Conservation (phyloP, 2,113 vertebrate genomes). For the Clarias gariepinus region DNA sequence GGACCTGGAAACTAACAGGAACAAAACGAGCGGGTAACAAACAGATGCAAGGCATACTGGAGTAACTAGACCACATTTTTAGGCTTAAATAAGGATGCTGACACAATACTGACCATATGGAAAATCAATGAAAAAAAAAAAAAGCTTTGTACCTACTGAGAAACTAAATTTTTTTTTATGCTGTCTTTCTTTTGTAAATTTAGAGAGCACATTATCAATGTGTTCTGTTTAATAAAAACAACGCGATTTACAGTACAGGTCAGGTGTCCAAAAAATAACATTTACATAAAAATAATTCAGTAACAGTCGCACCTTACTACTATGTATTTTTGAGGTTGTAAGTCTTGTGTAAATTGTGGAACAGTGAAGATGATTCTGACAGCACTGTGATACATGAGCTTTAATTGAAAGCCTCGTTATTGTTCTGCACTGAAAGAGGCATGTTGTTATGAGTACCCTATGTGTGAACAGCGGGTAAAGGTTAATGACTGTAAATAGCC, state of each 20-base stretch:
- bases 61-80: too few relatives aligned
- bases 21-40: too few relatives aligned
- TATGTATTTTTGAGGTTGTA: not conserved
- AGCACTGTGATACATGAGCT: not conserved
- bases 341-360: not conserved
- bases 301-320: not conserved
- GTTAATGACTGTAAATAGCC: slow-evolving; percentile 1
- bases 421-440: not conserved
- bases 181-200: not conserved
- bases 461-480: not conserved
- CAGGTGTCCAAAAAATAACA: not conserved
- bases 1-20: too few relatives aligned
- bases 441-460: not conserved
- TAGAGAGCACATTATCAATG: not conserved
- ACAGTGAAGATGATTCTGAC: not conserved
- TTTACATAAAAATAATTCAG: too few relatives aligned
- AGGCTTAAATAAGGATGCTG: too few relatives aligned
- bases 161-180: not conserved
- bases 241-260: not conserved
- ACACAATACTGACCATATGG: too few relatives aligned
- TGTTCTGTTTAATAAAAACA: too few relatives aligned
- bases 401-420: not conserved
- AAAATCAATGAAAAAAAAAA: too few relatives aligned
- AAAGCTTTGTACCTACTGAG: too few relatives aligned
- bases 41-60: too few relatives aligned